phyloP scores from a whole-genome alignment of 2,113 vertebrate genomes.

The Pungitius pungitius region DNA sequence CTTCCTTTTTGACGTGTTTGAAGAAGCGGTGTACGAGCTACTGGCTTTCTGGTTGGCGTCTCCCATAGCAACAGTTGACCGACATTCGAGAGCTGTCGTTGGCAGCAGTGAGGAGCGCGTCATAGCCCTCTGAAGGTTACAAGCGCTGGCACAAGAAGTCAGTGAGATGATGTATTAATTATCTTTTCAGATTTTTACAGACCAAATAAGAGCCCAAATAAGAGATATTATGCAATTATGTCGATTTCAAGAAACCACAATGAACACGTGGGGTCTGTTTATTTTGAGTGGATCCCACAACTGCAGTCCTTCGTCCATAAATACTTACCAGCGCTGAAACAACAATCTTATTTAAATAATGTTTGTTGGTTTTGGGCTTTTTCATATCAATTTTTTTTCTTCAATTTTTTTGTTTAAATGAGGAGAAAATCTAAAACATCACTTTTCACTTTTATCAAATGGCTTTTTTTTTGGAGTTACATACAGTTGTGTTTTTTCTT shows the following conservation, averaged over 20 bases:
- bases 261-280: neutral
- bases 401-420: neutral
- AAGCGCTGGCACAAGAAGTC: neutral
- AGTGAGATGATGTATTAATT: neutral
- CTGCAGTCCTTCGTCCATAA: neutral
- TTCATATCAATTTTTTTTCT: neutral
- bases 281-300: neutral
- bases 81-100: neutral
- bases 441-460: neutral
- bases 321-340: neutral
- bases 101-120: neutral
- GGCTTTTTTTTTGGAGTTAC: neutral
- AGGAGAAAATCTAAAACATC: neutral
- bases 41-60: neutral
- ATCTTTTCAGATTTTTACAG: neutral
- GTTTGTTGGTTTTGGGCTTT: neutral
- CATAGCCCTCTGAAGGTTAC: neutral
- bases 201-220: neutral
- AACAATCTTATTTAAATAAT: neutral
- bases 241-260: neutral
- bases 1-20: neutral
- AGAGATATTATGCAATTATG: neutral
- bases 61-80: conserved; percentile 5
- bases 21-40: neutral
- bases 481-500: neutral